Evolutionary conservation across 2,113 vertebrate species (phyloP), one percentile per base, ranked within the genome.

Genomic region (Vidua macroura): DNA sequence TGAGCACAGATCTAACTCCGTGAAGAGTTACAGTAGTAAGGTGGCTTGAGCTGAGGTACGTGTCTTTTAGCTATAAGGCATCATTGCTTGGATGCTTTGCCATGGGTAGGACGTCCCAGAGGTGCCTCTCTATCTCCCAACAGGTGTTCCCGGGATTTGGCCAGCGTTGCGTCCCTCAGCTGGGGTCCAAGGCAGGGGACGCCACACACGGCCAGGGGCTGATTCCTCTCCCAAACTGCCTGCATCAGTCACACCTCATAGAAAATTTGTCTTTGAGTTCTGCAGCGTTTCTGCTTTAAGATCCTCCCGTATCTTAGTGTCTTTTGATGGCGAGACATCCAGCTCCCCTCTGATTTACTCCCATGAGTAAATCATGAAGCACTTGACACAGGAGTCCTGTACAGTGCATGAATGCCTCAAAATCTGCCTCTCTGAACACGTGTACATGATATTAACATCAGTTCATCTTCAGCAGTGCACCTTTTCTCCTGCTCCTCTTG

Each of bases 1-100:
- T 1, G 11, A 33, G 28, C 9, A 8, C 0, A 0, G 6, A 41
- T 69, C 9, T 10, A 12, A 4, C 9, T 39, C 8, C 2, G 2
- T 15, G 7, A 35, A 10, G 16, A 35, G 5, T 52, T 58, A 4
- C 1, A 10, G 20, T 6, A 21, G 44, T n/a, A 10, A 16, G 1
- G 28, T 13, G 51, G 18, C 21, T 39, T 25, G 49, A 41, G 58
- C 44, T 73, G 53, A 43, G 21, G 15, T 31, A 12, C 0, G 1
- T 35, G 1, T 15, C 4, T 69, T 46, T 37, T 31, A 24, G 46
- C 15, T 58, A 1, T 20, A 23, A 77, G 12, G 4, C 10, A 1
- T 33, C 10, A 1, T 46, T 7, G 16, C 3, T 5, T 19, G 46
- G 30, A 11, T 60, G n/a, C 6, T 1, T n/a, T 33, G n/a, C 46